Evolutionary conservation across 92 coral and sea anemone genomes (phyloP).

Genomic region (Porites rus): DNA sequence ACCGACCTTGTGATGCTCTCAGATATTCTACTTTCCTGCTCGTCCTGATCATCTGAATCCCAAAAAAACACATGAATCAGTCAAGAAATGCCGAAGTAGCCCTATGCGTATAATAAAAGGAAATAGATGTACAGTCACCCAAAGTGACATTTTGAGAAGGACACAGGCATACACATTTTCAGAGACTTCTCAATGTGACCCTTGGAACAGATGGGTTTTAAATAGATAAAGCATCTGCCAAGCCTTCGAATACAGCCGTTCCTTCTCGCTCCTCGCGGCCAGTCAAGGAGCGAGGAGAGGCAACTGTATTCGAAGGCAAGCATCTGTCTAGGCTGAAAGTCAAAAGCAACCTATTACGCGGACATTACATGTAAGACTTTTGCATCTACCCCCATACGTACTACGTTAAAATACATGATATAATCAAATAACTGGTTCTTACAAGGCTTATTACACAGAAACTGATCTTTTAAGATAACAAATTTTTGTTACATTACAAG

Average conservation of each 20-base stretch:
- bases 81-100: background rate
- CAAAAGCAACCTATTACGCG: background rate
- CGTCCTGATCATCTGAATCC: conserved; percentile 8
- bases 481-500: background rate
- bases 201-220: too few relatives aligned
- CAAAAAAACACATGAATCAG: background rate
- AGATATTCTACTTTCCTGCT: conserved; percentile 2
- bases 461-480: background rate
- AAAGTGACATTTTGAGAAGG: too few relatives aligned
- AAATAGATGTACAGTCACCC: background rate
- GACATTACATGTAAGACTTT: background rate
- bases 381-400: background rate
- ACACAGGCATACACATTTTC: too few relatives aligned
- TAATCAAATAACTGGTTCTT: background rate
- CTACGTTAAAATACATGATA: background rate
- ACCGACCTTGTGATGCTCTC: conserved; percentile 15
- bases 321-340: background rate
- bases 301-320: too few relatives aligned
- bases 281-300: too few relatives aligned
- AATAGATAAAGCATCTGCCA: too few relatives aligned
- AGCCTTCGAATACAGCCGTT: too few relatives aligned
- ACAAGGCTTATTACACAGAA: background rate
- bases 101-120: background rate
- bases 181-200: too few relatives aligned
- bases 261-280: too few relatives aligned